Base-by-base conservation (phyloP, 2,797 vertebrate species). In the Holocentrus rufus region DNA sequence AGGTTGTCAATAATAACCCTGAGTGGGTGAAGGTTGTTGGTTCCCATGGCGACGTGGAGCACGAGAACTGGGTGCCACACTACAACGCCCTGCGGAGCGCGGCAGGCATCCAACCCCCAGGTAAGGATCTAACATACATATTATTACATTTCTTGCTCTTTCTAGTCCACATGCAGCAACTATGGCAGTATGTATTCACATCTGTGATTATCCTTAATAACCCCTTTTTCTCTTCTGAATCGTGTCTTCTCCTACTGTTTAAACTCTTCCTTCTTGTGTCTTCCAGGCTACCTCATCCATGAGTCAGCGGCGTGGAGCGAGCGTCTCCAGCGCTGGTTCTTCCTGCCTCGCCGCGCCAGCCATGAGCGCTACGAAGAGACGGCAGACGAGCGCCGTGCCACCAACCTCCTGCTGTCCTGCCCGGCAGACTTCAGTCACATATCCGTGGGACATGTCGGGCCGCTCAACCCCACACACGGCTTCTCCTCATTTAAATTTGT, bases 401-500 rank as follows among this genome's bases (percentile, higher is more conserved):
- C 96, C 86, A 98, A 99, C 91, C 93, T 98, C 64, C 92, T 98
- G 1, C 93, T 99, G 15, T 95, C 95, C 52, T 95, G 95, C 76
- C 64, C 92, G 0, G 85, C 89, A 0, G 95, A 97, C 88, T 98
- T 98, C 17, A 74, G 87, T 42, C 77, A 92, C 0, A 55, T 97
- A 20, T 76, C 84, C 0, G 87, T 90, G 44, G 84, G 76, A 4
- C 95, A 0, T 0, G 91, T 95, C 0, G 97, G 97, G 0, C 90
- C 92, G 0, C 88, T 94, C 25, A 71, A 93, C 52, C 96, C 95
- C 75, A 97, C 96, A 0, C 97, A 95, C 0, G 97, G 97, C 85
- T 99, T 99, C 87, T 99, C 97, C 23, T 97, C 97, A 0, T 99
- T 99, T 84, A 97, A 95, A 81, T 98, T 99, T 80, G 80, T 99